Conservation (phyloP, 2,888 invertebrate species). For the Calliscelio sp. region DNA sequence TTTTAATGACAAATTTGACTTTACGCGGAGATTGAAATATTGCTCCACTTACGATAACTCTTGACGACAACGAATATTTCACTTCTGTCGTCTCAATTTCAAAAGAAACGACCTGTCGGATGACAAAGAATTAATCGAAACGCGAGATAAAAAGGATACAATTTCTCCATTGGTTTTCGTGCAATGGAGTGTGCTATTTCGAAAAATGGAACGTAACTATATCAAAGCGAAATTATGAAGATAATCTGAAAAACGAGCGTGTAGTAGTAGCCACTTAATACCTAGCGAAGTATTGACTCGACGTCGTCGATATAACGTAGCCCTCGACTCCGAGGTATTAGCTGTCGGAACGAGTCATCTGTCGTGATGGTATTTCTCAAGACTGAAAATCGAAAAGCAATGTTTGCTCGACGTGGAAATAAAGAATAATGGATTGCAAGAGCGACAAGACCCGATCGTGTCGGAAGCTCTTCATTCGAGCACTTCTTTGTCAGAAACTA, state of each 20-base stretch:
- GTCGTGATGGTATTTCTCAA: constrained; percentile 71
- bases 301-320: constrained; percentile 59
- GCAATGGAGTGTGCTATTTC: not conserved
- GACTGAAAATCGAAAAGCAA: constrained; percentile 71
- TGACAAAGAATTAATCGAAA: constrained; percentile 8
- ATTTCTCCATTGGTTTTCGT: not conserved
- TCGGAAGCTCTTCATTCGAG: constrained; percentile 71
- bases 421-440: constrained; percentile 72
- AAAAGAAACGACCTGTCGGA: constrained; percentile 18
- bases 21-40: too few species aligned
- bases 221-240: constrained; percentile 51
- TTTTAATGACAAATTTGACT: too few species aligned
- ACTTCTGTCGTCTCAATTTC: constrained; percentile 6
- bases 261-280: constrained; percentile 47
- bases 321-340: constrained; percentile 61
- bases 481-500: constrained; percentile 67
- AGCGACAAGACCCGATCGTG: constrained; percentile 68
- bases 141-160: not conserved
- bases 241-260: constrained; percentile 51
- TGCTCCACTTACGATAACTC: constrained; percentile 7
- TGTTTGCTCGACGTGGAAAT: constrained; percentile 68
- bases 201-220: constrained; percentile 42
- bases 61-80: not conserved
- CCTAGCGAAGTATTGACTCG: constrained; percentile 58
- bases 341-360: constrained; percentile 67